Conservation (phyloP, 2,113 vertebrate genomes). For the Lasiurus cinereus region DNA sequence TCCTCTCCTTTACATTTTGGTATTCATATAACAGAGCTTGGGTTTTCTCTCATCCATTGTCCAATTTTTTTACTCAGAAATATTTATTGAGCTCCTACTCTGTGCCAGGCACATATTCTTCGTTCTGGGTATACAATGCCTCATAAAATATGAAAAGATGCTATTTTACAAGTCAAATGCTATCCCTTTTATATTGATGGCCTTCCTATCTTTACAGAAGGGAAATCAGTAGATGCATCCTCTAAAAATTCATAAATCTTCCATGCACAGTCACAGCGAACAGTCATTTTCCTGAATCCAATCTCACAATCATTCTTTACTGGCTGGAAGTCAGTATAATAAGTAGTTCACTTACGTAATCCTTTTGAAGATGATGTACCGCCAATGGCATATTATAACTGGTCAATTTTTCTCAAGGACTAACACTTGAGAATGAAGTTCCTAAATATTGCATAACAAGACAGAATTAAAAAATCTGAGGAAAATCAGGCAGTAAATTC, state of each 20-base stretch:
- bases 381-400: background rate
- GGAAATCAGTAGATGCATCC: background rate
- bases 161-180: background rate
- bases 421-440: slow-evolving; percentile 21
- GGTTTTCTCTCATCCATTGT: background rate
- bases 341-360: background rate
- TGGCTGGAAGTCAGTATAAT: background rate
- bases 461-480: background rate
- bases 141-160: background rate
- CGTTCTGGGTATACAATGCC: background rate
- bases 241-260: background rate
- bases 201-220: background rate
- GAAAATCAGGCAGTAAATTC: background rate
- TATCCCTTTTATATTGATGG: background rate
- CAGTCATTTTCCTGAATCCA: background rate
- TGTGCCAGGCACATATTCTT: background rate
- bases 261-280: background rate
- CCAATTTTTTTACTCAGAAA: background rate
- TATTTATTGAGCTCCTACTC: background rate
- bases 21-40: background rate
- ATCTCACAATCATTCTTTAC: background rate
- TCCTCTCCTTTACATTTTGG: background rate
- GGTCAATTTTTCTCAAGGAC: background rate
- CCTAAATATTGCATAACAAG: background rate
- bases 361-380: background rate